A percentile compares a stretch with the other conserved stretches of the same genome.
These are phyloP conservation scores for Typhlomys cinereus DNA, from an alignment of 2,113 vertebrate species.

Conservation along the genomic window DNA sequence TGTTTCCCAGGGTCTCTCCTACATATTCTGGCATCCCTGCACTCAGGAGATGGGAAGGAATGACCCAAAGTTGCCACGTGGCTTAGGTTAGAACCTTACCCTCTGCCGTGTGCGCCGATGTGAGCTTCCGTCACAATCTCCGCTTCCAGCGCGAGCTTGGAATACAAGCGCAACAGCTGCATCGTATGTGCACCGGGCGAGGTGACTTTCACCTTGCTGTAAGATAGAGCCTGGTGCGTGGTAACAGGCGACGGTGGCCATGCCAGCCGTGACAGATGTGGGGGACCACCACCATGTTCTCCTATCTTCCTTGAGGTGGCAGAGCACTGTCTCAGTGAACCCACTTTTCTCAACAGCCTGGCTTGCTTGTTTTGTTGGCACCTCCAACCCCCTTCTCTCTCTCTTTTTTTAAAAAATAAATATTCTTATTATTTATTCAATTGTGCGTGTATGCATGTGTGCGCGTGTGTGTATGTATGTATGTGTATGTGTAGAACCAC, in stretches of 20 bases:
- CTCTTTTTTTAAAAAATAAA: no score
- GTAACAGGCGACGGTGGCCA: neutral
- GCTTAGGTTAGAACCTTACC: neutral
- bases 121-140: neutral
- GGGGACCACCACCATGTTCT: neutral
- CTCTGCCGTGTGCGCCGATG: neutral
- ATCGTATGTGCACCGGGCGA: neutral
- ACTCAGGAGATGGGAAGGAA: neutral
- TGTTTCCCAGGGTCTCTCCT: neutral
- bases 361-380: neutral
- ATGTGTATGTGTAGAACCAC: no score
- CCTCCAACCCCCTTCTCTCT: no score
- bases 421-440: no score
- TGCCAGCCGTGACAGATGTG: neutral
- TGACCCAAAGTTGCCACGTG: rapidly evolving
- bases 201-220: neutral
- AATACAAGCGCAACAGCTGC: neutral
- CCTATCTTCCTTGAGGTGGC: neutral
- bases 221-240: neutral
- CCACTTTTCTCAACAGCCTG: neutral
- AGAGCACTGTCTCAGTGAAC: neutral
- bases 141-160: neutral
- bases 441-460: no score
- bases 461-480: no score
- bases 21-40: neutral